Evolutionary conservation across 2,113 vertebrate species (phyloP).

Genomic region (Regulus satrapa): DNA sequence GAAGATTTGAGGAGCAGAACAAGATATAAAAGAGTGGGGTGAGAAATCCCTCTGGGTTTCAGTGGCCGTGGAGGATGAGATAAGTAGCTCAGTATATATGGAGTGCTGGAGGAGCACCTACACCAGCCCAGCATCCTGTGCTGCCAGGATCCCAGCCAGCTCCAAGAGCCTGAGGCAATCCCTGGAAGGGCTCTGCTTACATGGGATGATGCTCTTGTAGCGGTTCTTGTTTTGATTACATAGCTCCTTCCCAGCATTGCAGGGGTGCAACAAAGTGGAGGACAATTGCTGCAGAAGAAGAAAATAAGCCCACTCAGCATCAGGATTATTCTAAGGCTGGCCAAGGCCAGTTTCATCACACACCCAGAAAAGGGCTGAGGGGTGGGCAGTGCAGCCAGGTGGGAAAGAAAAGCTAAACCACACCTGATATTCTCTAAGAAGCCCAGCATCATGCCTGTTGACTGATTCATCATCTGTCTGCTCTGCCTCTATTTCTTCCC

Average conservation of each 20-base stretch:
- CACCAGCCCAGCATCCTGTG: background rate
- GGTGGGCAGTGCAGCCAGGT: background rate
- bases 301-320: background rate
- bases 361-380: background rate
- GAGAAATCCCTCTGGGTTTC: background rate
- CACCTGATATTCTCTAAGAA: slow-evolving; percentile 48
- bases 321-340: background rate
- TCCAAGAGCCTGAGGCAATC: background rate
- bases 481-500: slow-evolving; percentile 39
- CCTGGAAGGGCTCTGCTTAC: slow-evolving; percentile 1
- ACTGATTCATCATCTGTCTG: slow-evolving; percentile 4
- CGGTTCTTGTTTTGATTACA: slow-evolving; percentile 55
- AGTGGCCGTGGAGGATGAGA: background rate
- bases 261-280: slow-evolving; percentile 20
- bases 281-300: slow-evolving; percentile 25
- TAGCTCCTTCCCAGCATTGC: background rate
- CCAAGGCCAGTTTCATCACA: background rate
- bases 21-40: background rate
- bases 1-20: background rate
- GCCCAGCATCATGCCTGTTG: background rate
- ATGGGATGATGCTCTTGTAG: slow-evolving; percentile 56
- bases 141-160: background rate
- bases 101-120: background rate
- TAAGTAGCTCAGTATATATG: background rate
- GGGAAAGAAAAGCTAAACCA: background rate